Evolutionary conservation across 1,140 invertebrate species (phyloP), one percentile per base, ranked within the genome.

Genomic region (Anthonomus grandis): DNA sequence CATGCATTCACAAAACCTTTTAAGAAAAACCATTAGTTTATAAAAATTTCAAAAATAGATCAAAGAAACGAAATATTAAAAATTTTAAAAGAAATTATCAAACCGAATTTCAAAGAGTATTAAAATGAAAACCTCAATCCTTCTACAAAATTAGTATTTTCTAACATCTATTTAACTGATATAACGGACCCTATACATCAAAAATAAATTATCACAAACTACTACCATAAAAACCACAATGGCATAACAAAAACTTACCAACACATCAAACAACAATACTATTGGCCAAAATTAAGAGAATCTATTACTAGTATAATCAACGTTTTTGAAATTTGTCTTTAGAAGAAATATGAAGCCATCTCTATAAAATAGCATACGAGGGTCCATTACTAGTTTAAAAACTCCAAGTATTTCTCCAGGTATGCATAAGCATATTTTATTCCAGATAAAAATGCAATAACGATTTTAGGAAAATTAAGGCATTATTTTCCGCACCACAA

Each of bases 341-440:
- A 52, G 31, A n/a, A n/a, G n/a, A n/a, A n/a, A n/a, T n/a, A n/a
- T n/a, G n/a, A n/a, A n/a, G n/a, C n/a, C n/a, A n/a, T n/a, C n/a
- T n/a, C n/a, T n/a, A n/a, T n/a, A n/a, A n/a, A n/a, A n/a, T n/a
- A n/a, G n/a, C n/a, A 27, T 50, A 46, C n/a, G 22, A 36, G 47
- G 34, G 47, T 31, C 56, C 63, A 42, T 25, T 61, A 38, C 41
- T 57, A 6, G 19, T 56, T 12, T 36, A 47, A 34, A 64, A 50
- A 57, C 39, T 68, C 19, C 44, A 62, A 53, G 66, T 67, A 52
- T 63, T 63, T 38, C 62, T 25, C 12, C 24, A 57, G 18, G 23
- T 59, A n/a, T 53, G 39, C 39, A 56, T 59, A n/a, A n/a, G n/a
- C n/a, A n/a, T n/a, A n/a, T n/a, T n/a, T n/a, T n/a, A n/a, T n/a